phyloP scores from a whole-genome alignment of 2,113 vertebrate genomes.

The Ia io region DNA sequence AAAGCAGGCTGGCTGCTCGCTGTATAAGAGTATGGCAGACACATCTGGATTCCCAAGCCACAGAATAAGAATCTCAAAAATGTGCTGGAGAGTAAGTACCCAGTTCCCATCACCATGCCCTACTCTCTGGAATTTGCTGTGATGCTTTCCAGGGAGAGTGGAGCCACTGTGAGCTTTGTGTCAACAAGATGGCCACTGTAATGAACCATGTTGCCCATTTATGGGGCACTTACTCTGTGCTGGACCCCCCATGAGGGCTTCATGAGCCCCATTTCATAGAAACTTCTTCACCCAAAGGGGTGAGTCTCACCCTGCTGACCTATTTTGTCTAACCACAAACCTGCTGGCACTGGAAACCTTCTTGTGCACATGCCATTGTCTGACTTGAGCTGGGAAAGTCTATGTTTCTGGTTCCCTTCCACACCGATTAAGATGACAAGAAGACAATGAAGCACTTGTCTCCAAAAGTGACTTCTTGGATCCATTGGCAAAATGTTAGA shows the following conservation, averaged over 20 bases:
- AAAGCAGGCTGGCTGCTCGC: no score
- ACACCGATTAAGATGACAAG: background rate
- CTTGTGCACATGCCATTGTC: background rate
- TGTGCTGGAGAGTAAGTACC: background rate
- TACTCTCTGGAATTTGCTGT: background rate
- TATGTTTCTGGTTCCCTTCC: background rate
- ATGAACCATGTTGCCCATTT: background rate
- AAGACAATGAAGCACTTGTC: conserved; percentile 36
- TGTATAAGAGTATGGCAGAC: accelerated
- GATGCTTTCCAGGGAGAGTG: background rate
- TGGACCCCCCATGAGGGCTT: background rate
- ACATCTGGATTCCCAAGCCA: background rate
- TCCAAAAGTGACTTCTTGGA: conserved; percentile 53
- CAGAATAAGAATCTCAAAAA: background rate
- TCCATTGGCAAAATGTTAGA: conserved; percentile 59
- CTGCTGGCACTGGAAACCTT: background rate
- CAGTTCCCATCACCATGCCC: background rate
- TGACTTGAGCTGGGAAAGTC: background rate
- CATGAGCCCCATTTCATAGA: background rate
- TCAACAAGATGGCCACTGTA: background rate
- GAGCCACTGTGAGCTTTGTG: background rate
- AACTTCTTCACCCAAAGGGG: background rate
- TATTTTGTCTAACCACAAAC: background rate
- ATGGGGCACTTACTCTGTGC: accelerated
- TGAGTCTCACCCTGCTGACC: background rate